phyloP scores from a whole-genome alignment of 2,113 vertebrate species.

The Kobus ellipsiprymnus region DNA sequence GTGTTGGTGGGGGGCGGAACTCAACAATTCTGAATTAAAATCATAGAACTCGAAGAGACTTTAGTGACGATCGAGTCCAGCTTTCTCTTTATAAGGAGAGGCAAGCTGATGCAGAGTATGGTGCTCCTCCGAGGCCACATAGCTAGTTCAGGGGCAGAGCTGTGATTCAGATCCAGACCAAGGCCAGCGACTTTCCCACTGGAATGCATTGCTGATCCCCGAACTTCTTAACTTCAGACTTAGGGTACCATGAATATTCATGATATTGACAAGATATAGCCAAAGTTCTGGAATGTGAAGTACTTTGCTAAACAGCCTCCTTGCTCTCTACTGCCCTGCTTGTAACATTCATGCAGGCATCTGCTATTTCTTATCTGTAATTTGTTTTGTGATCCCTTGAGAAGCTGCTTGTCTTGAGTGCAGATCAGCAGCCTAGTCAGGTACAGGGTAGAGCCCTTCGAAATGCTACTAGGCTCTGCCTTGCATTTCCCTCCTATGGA shows the following conservation, averaged over 20 bases:
- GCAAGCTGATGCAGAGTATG: not conserved
- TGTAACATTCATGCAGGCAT: slow-evolving; percentile 28
- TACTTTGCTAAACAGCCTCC: slow-evolving; percentile 13
- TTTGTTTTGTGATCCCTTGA: not conserved
- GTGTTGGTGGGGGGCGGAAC: fast-evolving
- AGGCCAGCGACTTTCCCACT: not conserved
- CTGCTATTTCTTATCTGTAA: not conserved
- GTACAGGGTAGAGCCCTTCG: not conserved
- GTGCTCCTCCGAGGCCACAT: not conserved
- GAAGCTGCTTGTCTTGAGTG: not conserved
- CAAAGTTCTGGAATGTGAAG: not conserved
- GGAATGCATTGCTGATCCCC: not conserved
- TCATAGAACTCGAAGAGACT: not conserved
- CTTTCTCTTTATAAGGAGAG: not conserved
- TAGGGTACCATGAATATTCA: slow-evolving; percentile 1
- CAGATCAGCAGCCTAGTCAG: slow-evolving; percentile 23
- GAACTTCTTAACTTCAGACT: not conserved
- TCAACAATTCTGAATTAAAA: not conserved
- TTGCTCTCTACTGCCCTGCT: not conserved
- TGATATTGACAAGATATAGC: slow-evolving; percentile 4
- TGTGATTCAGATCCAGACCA: not conserved
- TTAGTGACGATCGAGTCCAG: not conserved
- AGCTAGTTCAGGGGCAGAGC: not conserved
- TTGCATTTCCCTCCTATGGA: not conserved
- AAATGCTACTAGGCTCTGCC: not conserved